These are phyloP conservation scores for Dermatemys mawii DNA, from an alignment of 2,113 vertebrate genomes.

Conservation along the genomic window DNA sequence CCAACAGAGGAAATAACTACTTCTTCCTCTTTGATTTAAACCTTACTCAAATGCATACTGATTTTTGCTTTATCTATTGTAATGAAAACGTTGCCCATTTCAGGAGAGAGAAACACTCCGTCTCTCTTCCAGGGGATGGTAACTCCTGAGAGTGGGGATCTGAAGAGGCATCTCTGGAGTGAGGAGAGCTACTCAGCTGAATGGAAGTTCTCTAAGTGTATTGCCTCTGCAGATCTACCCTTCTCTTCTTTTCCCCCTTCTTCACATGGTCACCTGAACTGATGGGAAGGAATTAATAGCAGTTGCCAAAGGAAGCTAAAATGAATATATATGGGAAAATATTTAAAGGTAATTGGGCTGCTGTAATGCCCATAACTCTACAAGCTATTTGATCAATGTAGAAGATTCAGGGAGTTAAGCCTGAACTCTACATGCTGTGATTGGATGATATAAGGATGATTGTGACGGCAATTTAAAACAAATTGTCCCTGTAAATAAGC, in stretches of 20 bases:
- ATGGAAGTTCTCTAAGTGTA: background rate
- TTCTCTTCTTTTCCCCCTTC: background rate
- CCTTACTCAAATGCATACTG: background rate
- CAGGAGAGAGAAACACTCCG: background rate
- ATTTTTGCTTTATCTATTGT: slow-evolving; percentile 40
- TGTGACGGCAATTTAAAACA: background rate
- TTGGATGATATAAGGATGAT: background rate
- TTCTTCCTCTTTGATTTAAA: slow-evolving; percentile 48
- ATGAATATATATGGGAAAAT: background rate
- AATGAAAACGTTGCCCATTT: background rate
- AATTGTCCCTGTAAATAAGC: background rate
- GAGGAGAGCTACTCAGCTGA: background rate
- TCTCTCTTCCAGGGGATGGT: background rate
- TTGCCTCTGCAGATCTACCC: background rate
- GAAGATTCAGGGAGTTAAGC: background rate
- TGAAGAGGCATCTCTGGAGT: background rate
- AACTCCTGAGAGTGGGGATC: background rate
- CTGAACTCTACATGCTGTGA: background rate
- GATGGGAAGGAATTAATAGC: background rate
- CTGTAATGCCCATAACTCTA: background rate
- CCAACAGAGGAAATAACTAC: slow-evolving; percentile 52
- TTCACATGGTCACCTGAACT: background rate
- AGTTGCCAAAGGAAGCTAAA: background rate
- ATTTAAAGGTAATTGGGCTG: background rate
- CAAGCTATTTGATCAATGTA: background rate